Evolutionary conservation across 2,113 vertebrate genomes (phyloP).

Genomic region (Prietella phreatophila): DNA sequence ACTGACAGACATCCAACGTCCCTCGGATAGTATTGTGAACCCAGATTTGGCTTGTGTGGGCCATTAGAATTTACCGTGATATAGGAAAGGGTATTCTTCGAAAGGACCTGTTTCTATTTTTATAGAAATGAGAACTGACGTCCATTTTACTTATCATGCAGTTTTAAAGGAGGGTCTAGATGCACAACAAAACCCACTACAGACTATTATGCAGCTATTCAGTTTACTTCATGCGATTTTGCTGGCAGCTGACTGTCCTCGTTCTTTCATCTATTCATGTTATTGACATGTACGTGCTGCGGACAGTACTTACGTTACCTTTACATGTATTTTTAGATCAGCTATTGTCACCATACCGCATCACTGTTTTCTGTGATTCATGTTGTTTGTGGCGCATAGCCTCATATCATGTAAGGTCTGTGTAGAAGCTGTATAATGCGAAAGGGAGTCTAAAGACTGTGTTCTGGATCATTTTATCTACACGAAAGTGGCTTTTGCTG

Average conservation of each 20-base stretch:
- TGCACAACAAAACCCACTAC: neutral
- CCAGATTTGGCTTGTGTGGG: neutral
- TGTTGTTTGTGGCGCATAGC: constrained; percentile 16
- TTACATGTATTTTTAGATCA: constrained; percentile 41
- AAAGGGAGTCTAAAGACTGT: neutral
- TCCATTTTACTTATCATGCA: neutral
- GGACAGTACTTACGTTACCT: constrained; percentile 29
- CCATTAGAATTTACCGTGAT: neutral
- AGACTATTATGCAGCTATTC: neutral
- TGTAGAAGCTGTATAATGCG: neutral
- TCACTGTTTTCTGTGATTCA: constrained; percentile 16
- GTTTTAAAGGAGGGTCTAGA: neutral
- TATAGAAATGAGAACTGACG: neutral
- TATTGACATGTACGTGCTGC: constrained; percentile 29
- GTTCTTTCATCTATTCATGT: constrained; percentile 19
- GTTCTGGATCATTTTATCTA: neutral
- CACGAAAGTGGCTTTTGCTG: neutral
- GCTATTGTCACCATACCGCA: constrained; percentile 27
- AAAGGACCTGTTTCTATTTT: neutral
- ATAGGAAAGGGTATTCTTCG: neutral
- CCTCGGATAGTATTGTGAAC: neutral
- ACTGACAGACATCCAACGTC: neutral
- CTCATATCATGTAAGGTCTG: neutral
- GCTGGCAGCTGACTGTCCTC: neutral
- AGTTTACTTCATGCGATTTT: neutral